A percentile compares a stretch with the other conserved stretches of the same genome.
These are phyloP conservation scores for Dynastes maya DNA, from an alignment of 2,888 invertebrate genomes.

Conservation along the genomic window DNA sequence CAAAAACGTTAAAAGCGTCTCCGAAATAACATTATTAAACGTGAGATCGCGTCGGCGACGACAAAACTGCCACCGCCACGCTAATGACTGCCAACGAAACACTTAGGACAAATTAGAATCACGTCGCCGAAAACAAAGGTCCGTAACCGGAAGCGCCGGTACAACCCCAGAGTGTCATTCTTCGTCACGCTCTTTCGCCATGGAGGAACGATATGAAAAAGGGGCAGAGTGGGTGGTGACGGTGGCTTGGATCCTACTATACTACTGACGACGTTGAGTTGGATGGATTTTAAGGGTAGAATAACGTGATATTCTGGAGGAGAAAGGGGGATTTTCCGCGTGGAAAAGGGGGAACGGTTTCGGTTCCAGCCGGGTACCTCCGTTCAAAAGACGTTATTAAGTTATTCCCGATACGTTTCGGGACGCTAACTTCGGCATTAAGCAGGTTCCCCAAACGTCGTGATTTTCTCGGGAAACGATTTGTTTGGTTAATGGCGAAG, in stretches of 20 bases:
- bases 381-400: conserved; percentile 56
- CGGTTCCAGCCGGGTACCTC: conserved; percentile 61
- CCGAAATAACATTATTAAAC: conserved; percentile 1
- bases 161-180: conserved; percentile 64
- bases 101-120: conserved; percentile 65
- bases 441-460: background rate
- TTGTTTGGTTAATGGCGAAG: conserved; percentile 15
- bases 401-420: conserved; percentile 51
- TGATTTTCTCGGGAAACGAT: conserved; percentile 1
- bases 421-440: background rate
- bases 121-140: conserved; percentile 64
- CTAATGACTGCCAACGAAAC: conserved; percentile 50
- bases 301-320: conserved; percentile 55
- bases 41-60: background rate
- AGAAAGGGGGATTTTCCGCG: conserved; percentile 40
- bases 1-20: no score
- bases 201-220: background rate
- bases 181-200: conserved; percentile 55
- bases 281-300: conserved; percentile 50
- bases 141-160: conserved; percentile 59
- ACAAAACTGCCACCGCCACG: background rate
- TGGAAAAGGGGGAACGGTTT: conserved; percentile 49
- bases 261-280: conserved; percentile 48
- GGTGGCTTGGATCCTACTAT: background rate
- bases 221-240: background rate